Evolutionary conservation across 2,888 invertebrate species (phyloP), one percentile per base, ranked within the genome.

Genomic region (Scaptomyza cyrtandrae): DNA sequence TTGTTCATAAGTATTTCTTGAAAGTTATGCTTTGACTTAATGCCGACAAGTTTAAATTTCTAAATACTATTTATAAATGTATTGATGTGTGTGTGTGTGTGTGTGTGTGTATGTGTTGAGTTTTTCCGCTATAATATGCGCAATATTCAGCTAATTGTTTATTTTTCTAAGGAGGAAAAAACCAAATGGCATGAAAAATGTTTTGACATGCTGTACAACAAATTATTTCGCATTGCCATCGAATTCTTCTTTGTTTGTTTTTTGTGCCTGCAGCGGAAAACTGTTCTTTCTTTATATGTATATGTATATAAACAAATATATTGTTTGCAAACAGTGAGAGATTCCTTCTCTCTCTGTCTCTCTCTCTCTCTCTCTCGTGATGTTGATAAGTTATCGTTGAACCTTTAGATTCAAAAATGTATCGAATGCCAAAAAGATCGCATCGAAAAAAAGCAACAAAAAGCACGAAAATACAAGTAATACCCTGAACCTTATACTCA

Each of bases 91-190:
- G 29, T 55, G 24, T 39, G 13, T 19, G n/a, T 35, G 45, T 48
- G 14, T 44, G 31, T 60, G 29, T 54, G 24, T 43, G 24, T 35
- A n/a, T 19, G n/a, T 31, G 45, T 57, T 55, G 39, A 56, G 6
- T 6, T 71, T 72, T 72, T 59, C 67, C 71, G 57, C 45, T 29
- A 19, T 69, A 72, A 71, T 67, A 41, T 83, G 83, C 86, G 78
- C 76, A 83, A 83, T 78, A 83, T 78, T 69, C 41, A 50, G 63
- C 62, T 74, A 80, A 78, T 86, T 83, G 74, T 86, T 86, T 83
- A 75, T 83, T 83, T 86, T 84, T 79, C 59, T 37, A 43, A 48
- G 39, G 44, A 43, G 52, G 55, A 58, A 74, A 75, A 72, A 61
- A 52, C 64, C 60, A 78, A 68, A 69, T 63, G 78, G 50, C 73